Evolutionary conservation across 2,113 vertebrate genomes (phyloP).

Genomic region (Callorhinus ursinus): DNA sequence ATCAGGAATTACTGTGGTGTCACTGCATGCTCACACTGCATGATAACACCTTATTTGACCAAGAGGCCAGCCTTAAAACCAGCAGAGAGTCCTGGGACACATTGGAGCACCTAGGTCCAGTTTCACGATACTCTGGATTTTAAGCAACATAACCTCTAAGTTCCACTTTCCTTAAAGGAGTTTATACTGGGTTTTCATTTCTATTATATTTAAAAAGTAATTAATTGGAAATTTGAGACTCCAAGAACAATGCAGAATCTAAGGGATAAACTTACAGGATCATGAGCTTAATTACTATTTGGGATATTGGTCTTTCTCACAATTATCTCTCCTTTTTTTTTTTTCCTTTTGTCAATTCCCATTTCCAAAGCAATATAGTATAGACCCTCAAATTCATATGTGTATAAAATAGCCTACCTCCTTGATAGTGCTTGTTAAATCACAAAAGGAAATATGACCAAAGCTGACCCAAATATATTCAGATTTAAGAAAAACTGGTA

Average conservation of each 20-base stretch:
- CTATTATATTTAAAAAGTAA: background rate
- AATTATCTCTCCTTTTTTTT: background rate
- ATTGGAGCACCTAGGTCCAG: background rate
- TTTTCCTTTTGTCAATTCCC: background rate
- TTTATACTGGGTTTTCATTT: background rate
- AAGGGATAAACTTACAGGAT: background rate
- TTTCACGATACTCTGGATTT: background rate
- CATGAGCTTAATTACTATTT: background rate
- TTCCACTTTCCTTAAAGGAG: background rate
- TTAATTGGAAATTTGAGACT: background rate
- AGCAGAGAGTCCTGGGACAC: background rate
- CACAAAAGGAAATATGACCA: background rate
- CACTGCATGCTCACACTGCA: background rate
- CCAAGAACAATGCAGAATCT: background rate
- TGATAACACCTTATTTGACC: background rate
- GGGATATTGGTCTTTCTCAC: background rate
- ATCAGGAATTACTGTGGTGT: background rate
- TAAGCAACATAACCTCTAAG: background rate
- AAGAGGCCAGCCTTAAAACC: background rate
- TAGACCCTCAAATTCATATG: background rate
- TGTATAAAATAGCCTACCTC: background rate
- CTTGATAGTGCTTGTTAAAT: background rate
- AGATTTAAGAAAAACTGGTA: background rate
- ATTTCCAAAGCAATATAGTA: background rate
- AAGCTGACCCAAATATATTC: background rate